Base-by-base conservation (phyloP, 2,797 vertebrate species). In the Anniella stebbinsi region DNA sequence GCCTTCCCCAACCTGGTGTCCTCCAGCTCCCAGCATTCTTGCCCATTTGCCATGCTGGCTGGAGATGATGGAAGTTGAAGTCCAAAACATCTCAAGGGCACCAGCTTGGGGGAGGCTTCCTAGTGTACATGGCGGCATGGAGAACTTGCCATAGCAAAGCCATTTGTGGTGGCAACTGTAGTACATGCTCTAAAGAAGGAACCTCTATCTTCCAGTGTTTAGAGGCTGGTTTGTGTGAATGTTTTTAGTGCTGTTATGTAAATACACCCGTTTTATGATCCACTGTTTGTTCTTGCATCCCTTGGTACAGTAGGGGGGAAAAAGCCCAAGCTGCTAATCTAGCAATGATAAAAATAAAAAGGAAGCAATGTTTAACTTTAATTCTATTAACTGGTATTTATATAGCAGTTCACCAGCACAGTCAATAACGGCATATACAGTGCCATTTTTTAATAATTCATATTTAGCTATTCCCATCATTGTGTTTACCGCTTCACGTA, bases 371-470 rank as follows among this genome's bases (percentile, higher is more conserved):
- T 76, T 85, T 51, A 0, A 4, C 17, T 33, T 87, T 92, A 77
- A 84, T 90, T 93, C 18, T 30, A 54, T 87, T 90, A 89, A 88
- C 18, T 48, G 9, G 10, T 91, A 82, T 80, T 91, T 91, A 87
- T 41, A 33, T 80, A 87, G 77, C 84, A 93, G 33, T 41, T 87
- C 7, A 85, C 57, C 15, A 91, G 91, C 78, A 88, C 51, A 78
- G 33, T 54, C 67, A 85, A 51, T 38, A 4, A 3, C 57, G 84
- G 84, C 17, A 85, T 30, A 54, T 54, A 28, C 25, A 69, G 69
- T 63, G 33, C 6, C 69, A 41, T 70, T 87, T 86, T n/a, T 89
- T 86, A 67, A 89, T 63, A 84, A 88, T 88, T 82, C 80, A 89
- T 86, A 78, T 92, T 87, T 87, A 38, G 2, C 67, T 86, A 57